These are phyloP conservation scores for Rhinella marina DNA, from an alignment of 2,797 vertebrate species.

Conservation along the genomic window DNA sequence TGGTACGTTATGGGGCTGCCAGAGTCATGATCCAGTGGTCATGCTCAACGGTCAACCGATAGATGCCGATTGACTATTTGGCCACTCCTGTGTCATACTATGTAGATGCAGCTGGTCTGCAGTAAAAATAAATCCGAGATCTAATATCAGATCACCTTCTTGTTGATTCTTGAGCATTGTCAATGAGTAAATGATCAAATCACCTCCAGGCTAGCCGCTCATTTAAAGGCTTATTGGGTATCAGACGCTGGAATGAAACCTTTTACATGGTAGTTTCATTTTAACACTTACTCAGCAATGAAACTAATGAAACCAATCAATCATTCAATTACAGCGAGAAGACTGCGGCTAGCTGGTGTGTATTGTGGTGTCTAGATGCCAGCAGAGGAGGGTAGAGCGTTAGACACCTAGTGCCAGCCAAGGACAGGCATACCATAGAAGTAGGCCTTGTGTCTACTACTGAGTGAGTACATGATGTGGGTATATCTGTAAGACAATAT, in stretches of 20 bases:
- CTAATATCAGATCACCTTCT: too few species aligned
- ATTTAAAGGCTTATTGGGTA: neutral
- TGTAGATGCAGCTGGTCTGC: too few species aligned
- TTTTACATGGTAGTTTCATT: conserved; percentile 8
- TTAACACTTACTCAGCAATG: conserved; percentile 17
- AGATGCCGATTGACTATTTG: too few species aligned
- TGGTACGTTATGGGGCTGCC: too few species aligned
- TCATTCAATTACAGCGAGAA: conserved; percentile 4
- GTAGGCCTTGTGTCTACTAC: neutral
- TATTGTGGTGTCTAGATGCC: neutral
- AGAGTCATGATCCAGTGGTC: too few species aligned
- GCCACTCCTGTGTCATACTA: too few species aligned
- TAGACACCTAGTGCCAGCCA: neutral
- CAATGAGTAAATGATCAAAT: neutral
- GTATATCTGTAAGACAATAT: neutral
- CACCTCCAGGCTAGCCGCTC: neutral
- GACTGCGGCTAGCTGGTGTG: neutral
- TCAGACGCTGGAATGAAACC: neutral
- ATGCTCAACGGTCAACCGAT: too few species aligned
- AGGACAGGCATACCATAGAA: neutral
- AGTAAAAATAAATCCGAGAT: too few species aligned
- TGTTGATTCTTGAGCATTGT: too few species aligned
- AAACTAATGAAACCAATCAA: conserved; percentile 33
- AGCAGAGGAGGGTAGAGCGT: neutral
- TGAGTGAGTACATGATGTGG: neutral